Conservation (phyloP, 2,797 vertebrate genomes). For the Mus spretus region DNA sequence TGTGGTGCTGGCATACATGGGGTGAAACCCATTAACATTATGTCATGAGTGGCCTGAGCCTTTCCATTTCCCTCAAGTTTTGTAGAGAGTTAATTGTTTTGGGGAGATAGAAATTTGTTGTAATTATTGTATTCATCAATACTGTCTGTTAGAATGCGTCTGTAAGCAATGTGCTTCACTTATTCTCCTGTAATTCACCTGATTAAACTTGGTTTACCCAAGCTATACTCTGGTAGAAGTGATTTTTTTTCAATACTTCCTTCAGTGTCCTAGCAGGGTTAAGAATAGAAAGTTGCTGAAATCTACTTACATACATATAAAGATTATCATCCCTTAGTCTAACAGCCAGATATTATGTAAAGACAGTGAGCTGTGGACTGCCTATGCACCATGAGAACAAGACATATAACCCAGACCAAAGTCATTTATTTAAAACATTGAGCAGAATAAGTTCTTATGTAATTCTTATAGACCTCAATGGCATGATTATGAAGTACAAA, state of each 20-base stretch:
- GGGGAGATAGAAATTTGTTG: neutral
- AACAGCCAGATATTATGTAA: neutral
- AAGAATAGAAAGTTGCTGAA: neutral
- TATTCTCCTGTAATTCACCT: neutral
- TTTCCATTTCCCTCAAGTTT: too few species aligned
- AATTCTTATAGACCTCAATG: neutral
- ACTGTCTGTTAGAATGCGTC: neutral
- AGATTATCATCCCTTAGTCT: neutral
- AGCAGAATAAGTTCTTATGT: neutral
- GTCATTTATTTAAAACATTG: neutral
- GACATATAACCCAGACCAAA: neutral
- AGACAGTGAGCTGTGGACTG: neutral
- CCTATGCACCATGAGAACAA: neutral
- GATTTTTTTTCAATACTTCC: neutral
- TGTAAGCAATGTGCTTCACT: neutral
- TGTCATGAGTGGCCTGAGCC: too few species aligned
- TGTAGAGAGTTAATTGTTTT: neutral
- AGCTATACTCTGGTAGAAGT: neutral
- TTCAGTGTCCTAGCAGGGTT: neutral
- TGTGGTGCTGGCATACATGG: neutral
- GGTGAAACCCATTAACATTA: neutral
- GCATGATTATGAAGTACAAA: neutral
- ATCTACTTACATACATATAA: neutral
- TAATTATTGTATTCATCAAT: neutral
- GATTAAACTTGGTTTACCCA: neutral